phyloP scores from a whole-genome alignment of 92 coral and sea anemone species.

The Galaxea fascicularis region DNA sequence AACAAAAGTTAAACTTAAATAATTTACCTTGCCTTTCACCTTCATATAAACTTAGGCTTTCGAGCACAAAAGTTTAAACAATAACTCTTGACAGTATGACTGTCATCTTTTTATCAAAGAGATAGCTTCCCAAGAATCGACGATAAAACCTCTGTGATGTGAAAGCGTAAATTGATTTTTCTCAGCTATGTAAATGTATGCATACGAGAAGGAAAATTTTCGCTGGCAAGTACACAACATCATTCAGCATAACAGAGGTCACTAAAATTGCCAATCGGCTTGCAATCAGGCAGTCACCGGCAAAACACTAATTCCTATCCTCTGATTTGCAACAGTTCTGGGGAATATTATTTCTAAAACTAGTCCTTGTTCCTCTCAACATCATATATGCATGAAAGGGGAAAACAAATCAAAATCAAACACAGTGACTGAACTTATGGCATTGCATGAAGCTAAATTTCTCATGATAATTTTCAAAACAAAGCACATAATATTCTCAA shows the following conservation, averaged over 20 bases:
- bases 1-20: constrained; percentile 30
- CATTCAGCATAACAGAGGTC: neutral
- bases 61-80: neutral
- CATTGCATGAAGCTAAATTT: constrained; percentile 10
- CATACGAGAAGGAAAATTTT: neutral
- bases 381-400: neutral
- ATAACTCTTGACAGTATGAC: constrained; percentile 2
- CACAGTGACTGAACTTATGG: constrained; percentile 19
- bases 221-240: neutral
- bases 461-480: constrained; percentile 6
- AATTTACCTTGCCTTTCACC: neutral
- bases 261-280: neutral
- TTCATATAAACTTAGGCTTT: constrained; percentile 11
- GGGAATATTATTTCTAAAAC: neutral
- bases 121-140: constrained; percentile 1
- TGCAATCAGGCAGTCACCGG: too few species aligned
- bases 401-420: constrained; percentile 25
- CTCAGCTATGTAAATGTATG: neutral
- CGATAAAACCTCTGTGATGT: neutral
- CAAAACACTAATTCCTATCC: neutral
- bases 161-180: neutral
- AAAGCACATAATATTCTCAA: constrained; percentile 1
- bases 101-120: neutral
- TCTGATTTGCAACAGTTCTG: neutral
- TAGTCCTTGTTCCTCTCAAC: neutral